A percentile compares a stretch with the other conserved stretches of the same genome.
phyloP scores from a whole-genome alignment of 1,140 invertebrate species.

The Trichonephila clavata region DNA sequence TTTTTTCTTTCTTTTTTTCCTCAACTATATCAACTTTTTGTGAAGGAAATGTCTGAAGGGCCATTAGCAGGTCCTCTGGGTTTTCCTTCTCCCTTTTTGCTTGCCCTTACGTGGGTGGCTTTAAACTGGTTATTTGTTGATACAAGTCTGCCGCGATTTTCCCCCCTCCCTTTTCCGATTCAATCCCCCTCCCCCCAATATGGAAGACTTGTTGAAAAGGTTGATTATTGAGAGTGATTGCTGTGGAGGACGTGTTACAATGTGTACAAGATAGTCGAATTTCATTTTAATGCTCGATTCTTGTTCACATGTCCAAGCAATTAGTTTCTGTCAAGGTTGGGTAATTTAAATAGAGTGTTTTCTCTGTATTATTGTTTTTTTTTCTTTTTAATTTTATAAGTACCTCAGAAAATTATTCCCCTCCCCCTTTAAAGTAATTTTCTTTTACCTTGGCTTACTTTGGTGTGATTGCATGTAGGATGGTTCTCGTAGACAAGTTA shows the following conservation, averaged over 20 bases:
- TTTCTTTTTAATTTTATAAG: slow-evolving; percentile 9
- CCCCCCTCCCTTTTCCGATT: background rate
- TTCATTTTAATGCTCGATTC: slow-evolving; percentile 66
- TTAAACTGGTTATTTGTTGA: slow-evolving; percentile 67
- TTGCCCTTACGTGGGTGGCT: slow-evolving; percentile 46
- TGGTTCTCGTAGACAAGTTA: background rate
- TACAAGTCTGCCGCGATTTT: slow-evolving; percentile 28
- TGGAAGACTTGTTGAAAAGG: slow-evolving; percentile 63
- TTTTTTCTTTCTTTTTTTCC: too few relatives aligned
- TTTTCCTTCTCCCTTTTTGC: slow-evolving; percentile 1
- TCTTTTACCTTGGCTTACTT: slow-evolving; percentile 61
- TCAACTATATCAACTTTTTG: background rate
- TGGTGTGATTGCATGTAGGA: background rate
- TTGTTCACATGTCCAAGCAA: slow-evolving; percentile 62
- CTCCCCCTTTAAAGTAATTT: slow-evolving; percentile 18
- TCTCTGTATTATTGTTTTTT: background rate
- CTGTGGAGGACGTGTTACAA: slow-evolving; percentile 42
- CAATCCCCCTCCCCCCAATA: background rate
- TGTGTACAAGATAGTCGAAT: slow-evolving; percentile 52
- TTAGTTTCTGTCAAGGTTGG: slow-evolving; percentile 66
- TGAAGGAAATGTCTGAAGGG: slow-evolving; percentile 30
- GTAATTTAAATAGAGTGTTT: slow-evolving; percentile 38
- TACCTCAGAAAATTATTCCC: slow-evolving; percentile 1
- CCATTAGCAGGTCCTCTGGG: slow-evolving; percentile 22
- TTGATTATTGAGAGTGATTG: slow-evolving; percentile 68